Percentiles rank a stretch among this genome's conserved stretches.
Evolutionary conservation across 1,140 invertebrate genomes (phyloP).

Genomic region (Uloborus diversus): DNA sequence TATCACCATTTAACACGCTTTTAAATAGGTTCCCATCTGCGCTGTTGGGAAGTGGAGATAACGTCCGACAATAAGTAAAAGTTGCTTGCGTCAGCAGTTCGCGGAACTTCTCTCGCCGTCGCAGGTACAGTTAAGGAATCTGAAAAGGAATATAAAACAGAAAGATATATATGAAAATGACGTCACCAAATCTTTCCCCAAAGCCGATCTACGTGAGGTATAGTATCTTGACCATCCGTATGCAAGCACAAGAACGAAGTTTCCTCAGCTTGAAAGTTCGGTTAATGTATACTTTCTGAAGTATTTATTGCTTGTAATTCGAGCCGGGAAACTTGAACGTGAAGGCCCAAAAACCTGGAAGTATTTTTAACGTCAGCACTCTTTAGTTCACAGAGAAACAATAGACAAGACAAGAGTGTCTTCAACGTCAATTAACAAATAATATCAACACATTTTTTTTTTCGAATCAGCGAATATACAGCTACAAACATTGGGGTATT

Average conservation of each 20-base stretch:
- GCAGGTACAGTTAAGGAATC: background rate
- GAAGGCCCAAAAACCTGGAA: background rate
- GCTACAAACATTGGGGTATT: conserved; percentile 27
- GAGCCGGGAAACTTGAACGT: conserved; percentile 18
- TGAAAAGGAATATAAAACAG: background rate
- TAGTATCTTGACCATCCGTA: background rate
- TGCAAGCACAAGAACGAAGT: background rate
- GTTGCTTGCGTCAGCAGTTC: background rate
- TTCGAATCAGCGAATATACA: conserved; percentile 22
- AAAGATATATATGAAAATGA: too few species aligned
- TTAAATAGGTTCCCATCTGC: background rate
- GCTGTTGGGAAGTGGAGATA: background rate
- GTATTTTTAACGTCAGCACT: background rate
- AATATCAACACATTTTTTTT: background rate
- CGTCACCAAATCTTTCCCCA: too few species aligned
- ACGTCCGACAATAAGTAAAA: background rate
- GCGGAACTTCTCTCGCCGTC: background rate
- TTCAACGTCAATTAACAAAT: background rate
- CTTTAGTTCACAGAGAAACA: background rate
- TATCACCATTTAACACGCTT: conserved; percentile 45
- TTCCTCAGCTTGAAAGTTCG: conserved; percentile 27
- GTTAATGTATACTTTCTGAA: conserved; percentile 18
- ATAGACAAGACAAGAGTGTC: background rate
- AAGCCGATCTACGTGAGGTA: background rate
- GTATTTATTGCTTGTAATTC: conserved; percentile 49